These are phyloP conservation scores for Leiothrix lutea DNA, from an alignment of 2,113 vertebrate species.

Conservation along the genomic window DNA sequence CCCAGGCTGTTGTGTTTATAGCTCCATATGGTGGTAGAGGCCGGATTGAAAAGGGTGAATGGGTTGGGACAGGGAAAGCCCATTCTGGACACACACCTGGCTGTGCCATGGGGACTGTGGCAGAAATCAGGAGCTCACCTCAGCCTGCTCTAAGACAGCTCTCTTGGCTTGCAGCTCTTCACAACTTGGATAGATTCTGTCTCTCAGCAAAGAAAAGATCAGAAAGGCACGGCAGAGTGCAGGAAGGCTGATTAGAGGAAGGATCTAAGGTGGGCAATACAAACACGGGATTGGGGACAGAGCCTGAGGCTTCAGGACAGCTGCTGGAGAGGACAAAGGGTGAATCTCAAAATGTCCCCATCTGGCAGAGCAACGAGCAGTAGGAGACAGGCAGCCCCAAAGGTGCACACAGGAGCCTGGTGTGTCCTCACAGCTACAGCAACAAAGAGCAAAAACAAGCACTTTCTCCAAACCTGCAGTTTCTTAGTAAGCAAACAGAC, in stretches of 20 bases:
- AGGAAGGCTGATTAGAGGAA: background rate
- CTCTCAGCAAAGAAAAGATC: background rate
- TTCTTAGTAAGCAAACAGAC: background rate
- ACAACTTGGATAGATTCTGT: background rate
- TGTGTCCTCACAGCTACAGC: background rate
- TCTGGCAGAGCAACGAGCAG: background rate
- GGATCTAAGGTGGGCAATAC: background rate
- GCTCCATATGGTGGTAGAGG: background rate
- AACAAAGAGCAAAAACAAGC: background rate
- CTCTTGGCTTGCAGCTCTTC: background rate
- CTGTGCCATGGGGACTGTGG: background rate
- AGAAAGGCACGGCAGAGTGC: background rate
- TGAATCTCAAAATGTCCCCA: background rate
- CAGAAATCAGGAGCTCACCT: background rate
- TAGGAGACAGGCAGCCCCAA: background rate
- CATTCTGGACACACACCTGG: accelerated
- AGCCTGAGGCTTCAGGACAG: background rate
- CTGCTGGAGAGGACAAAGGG: background rate
- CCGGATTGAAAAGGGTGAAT: accelerated
- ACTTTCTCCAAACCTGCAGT: background rate
- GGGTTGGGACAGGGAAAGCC: background rate
- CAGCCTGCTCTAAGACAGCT: background rate
- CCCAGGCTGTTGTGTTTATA: background rate
- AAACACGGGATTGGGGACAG: accelerated
- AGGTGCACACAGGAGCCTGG: background rate